Evolutionary conservation across 92 coral and sea anemone genomes (phyloP).

Genomic region (Virgularia gustaviana): DNA sequence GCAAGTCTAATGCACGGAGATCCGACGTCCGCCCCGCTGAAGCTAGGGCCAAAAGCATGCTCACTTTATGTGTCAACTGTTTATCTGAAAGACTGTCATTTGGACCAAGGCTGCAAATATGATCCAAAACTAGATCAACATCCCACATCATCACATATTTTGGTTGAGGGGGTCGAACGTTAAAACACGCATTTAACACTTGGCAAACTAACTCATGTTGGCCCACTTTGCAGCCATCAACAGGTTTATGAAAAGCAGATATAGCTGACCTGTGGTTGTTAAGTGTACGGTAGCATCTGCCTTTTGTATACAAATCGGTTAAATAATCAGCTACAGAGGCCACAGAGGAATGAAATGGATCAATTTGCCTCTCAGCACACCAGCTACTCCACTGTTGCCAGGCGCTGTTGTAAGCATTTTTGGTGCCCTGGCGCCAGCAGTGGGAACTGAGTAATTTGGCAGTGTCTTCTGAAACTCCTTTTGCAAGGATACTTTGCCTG

Average conservation of each 20-base stretch:
- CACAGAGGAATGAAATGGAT: slow-evolving; percentile 13
- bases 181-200: slow-evolving; percentile 31
- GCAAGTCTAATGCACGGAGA: slow-evolving; percentile 31
- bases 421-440: neutral
- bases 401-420: neutral
- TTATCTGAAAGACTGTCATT: slow-evolving; percentile 16
- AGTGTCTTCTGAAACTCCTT: neutral
- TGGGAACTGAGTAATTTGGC: neutral
- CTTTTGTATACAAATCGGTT: neutral
- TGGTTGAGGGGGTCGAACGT: slow-evolving; percentile 34
- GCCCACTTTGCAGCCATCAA: slow-evolving; percentile 35
- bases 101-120: slow-evolving; percentile 10
- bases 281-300: neutral
- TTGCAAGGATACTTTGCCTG: neutral
- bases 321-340: neutral
- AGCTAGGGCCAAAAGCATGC: slow-evolving; percentile 37
- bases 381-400: slow-evolving; percentile 1
- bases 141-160: slow-evolving; percentile 24
- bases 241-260: slow-evolving; percentile 32
- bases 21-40: slow-evolving; percentile 52
- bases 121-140: neutral
- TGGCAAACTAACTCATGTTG: slow-evolving; percentile 33
- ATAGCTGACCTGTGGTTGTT: slow-evolving; percentile 34
- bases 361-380: slow-evolving; percentile 9
- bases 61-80: slow-evolving; percentile 27